Evolutionary conservation across 2,888 invertebrate genomes (phyloP).

Genomic region (Machimus rusticus): DNA sequence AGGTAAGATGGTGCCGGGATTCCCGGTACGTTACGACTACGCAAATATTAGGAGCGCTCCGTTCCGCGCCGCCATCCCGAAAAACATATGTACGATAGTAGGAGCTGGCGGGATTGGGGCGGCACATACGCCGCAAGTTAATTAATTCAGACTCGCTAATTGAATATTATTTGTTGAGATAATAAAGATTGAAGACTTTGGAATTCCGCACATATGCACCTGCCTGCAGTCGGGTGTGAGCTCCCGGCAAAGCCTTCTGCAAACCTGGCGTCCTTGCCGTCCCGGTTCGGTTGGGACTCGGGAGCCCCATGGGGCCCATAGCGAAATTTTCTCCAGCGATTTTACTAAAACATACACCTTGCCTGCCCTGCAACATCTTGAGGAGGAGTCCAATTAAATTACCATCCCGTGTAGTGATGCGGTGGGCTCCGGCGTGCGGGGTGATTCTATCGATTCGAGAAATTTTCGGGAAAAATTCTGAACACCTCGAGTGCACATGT

Average conservation of each 20-base stretch:
- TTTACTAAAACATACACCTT: neutral
- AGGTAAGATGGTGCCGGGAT: neutral
- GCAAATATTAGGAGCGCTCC: conserved; percentile 18
- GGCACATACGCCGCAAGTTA: conserved; percentile 52
- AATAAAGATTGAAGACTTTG: conserved; percentile 51
- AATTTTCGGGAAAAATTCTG: neutral
- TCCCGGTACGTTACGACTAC: conserved; percentile 6
- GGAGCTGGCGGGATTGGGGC: neutral
- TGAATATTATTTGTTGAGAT: conserved; percentile 62
- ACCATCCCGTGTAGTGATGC: neutral
- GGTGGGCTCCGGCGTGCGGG: neutral
- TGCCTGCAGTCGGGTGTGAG: neutral
- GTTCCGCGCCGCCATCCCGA: neutral
- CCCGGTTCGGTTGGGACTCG: neutral
- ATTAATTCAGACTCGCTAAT: conserved; percentile 63
- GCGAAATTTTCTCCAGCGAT: neutral
- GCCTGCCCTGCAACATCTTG: neutral
- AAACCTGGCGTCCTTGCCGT: neutral
- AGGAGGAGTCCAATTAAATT: neutral
- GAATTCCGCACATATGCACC: conserved; percentile 40
- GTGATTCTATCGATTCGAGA: neutral
- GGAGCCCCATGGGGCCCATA: neutral
- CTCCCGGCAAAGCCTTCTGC: neutral
- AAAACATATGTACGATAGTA: neutral
- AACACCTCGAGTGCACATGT: neutral